Percentiles rank a stretch among this genome's conserved stretches.
These are phyloP conservation scores for Drosophila parabipectinata DNA, from an alignment of 1,140 invertebrate species.

Conservation along the genomic window DNA sequence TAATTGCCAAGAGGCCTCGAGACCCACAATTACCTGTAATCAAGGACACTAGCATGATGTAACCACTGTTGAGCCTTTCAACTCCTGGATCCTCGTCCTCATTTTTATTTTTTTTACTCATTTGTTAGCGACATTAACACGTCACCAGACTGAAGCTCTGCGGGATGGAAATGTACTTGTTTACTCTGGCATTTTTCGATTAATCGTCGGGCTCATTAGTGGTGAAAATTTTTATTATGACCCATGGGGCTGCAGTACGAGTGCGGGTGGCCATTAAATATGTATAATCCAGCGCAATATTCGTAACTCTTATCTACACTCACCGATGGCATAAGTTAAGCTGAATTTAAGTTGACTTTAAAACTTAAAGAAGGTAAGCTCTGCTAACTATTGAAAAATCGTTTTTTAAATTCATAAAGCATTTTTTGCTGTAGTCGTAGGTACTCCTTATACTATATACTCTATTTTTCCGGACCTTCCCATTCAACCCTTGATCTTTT, in stretches of 20 bases:
- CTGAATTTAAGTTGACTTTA: background rate
- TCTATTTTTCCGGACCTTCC: background rate
- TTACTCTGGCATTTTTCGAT: slow-evolving; percentile 55
- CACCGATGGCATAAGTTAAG: no score
- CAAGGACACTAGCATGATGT: slow-evolving; percentile 59
- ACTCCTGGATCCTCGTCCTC: background rate
- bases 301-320: background rate
- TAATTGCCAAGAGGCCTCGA: slow-evolving; percentile 62
- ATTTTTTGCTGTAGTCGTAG: background rate
- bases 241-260: slow-evolving; percentile 46
- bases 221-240: slow-evolving; percentile 77
- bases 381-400: background rate
- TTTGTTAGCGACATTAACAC: slow-evolving; percentile 63
- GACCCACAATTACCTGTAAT: slow-evolving; percentile 59
- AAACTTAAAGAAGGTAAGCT: no score
- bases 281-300: background rate
- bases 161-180: slow-evolving; percentile 35
- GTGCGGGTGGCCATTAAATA: slow-evolving; percentile 12
- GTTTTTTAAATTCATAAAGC: background rate
- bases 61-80: slow-evolving; percentile 25
- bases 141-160: slow-evolving; percentile 43
- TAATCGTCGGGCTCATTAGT: slow-evolving; percentile 76
- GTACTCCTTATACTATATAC: background rate
- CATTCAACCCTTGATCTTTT: background rate
- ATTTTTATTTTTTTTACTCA: background rate